These are phyloP conservation scores for Passer montanus DNA, from an alignment of 2,113 vertebrate species.

Conservation along the genomic window DNA sequence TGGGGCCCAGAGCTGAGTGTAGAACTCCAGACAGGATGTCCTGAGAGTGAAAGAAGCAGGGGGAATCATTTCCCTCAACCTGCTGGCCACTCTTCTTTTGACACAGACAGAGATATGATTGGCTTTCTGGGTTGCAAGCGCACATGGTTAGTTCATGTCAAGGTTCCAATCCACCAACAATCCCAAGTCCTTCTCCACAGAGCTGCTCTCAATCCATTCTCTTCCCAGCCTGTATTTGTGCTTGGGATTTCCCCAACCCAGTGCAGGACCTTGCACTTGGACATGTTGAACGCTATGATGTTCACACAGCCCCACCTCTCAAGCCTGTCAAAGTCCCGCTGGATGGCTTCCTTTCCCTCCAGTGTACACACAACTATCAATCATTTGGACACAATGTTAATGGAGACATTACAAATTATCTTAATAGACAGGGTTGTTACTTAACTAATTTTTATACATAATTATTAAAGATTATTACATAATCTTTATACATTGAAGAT, in stretches of 20 bases:
- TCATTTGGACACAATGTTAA: background rate
- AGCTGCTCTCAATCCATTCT: background rate
- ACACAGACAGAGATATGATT: rapidly evolving
- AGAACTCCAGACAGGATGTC: background rate
- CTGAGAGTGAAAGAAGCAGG: background rate
- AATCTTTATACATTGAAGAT: background rate
- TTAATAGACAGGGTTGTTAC: background rate
- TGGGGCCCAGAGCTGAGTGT: rapidly evolving
- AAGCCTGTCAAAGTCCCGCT: background rate
- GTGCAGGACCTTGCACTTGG: background rate
- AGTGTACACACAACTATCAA: rapidly evolving
- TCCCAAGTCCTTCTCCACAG: background rate
- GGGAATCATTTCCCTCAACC: background rate
- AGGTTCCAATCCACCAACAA: background rate
- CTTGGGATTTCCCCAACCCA: background rate
- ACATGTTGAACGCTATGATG: background rate
- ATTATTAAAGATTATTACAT: no score
- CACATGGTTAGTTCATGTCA: background rate
- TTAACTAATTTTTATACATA: background rate
- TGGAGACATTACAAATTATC: background rate
- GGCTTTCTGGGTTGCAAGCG: background rate
- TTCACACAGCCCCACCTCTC: background rate
- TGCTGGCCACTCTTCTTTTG: background rate
- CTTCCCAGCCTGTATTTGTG: background rate
- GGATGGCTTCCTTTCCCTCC: background rate